phyloP scores from a whole-genome alignment of 2,888 invertebrate genomes.

The Brachyopa scutellaris region DNA sequence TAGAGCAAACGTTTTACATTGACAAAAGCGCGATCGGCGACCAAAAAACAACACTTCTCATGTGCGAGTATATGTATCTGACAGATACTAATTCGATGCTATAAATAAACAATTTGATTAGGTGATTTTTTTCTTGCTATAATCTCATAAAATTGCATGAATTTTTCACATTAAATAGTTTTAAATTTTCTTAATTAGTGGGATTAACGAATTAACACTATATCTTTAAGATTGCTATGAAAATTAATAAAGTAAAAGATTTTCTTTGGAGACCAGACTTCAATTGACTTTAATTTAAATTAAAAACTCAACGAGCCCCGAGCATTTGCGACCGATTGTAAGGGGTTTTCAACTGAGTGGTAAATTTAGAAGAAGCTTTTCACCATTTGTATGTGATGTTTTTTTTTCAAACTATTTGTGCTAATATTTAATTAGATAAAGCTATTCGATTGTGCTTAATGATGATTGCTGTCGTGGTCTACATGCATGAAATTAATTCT shows the following conservation, averaged over 20 bases:
- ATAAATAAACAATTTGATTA: constrained; percentile 56
- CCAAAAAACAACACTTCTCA: constrained; percentile 6
- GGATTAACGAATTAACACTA: neutral
- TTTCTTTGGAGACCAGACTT: neutral
- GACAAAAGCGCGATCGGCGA: constrained; percentile 23
- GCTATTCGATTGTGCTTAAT: neutral
- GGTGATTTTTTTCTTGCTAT: constrained; percentile 9
- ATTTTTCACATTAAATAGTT: neutral
- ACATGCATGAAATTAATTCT: neutral
- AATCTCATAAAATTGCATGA: neutral
- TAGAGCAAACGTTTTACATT: constrained; percentile 4
- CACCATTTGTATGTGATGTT: constrained; percentile 7
- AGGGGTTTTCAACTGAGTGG: constrained; percentile 26
- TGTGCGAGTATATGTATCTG: constrained; percentile 19
- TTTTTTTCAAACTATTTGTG: too few relatives aligned
- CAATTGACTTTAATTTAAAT: constrained; percentile 7
- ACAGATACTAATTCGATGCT: constrained; percentile 50
- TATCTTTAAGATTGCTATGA: neutral
- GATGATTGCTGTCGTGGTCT: neutral
- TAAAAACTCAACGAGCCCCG: constrained; percentile 16
- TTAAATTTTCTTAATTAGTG: neutral
- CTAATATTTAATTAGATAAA: too few relatives aligned
- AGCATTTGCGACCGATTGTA: constrained; percentile 12
- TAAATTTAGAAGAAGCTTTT: constrained; percentile 8
- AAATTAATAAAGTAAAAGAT: neutral